Base-by-base conservation (phyloP, 2,888 invertebrate genomes). In the Sturmia bella region DNA sequence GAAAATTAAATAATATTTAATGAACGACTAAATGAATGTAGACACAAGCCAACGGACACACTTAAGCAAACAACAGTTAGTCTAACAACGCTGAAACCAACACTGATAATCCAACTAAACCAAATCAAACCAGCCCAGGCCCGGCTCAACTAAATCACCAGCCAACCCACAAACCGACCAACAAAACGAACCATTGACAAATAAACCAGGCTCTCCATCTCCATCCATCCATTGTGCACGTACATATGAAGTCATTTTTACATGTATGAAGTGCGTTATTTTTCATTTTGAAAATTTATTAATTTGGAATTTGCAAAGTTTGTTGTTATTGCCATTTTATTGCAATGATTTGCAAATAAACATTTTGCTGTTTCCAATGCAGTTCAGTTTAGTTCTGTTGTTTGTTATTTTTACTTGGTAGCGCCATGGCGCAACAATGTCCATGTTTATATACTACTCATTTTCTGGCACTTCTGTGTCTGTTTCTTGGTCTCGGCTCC, bases 401-500 rank as follows among this genome's bases (percentile, higher is more conserved):
- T 41, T 72, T 61, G n/a, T 61, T 52, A 21, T 32, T 43, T 43
- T 61, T 12, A 52, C 41, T 66, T 61, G 19, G 50, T 56, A 73
- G 81, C 77, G 81, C 77, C 81, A 74, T 77, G 73, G 81, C 77
- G 73, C 81, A 73, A 68, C 68, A 76, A 68, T 81, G 69, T 69
- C 61, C 73, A 68, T 77, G 56, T 77, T 76, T 63, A 81, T 77
- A 70, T 50, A 75, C 74, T 57, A 19, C 50, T 57, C n/a, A n/a
- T n/a, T n/a, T 50, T 75, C 43, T 52, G 59, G 27, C 75, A 59
- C 68, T 66, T 75, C 32, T 59, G 43, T 48, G 68, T 21, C 27
- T 13, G 32, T 37, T 45, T 54, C 59, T 63, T 54, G 17, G 50
- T 48, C 1, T 24, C 37, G 11, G 15, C 41, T 50, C 61, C 41